Conservation (phyloP, 2,797 vertebrate species). For the Ptychadena robeensis region DNA sequence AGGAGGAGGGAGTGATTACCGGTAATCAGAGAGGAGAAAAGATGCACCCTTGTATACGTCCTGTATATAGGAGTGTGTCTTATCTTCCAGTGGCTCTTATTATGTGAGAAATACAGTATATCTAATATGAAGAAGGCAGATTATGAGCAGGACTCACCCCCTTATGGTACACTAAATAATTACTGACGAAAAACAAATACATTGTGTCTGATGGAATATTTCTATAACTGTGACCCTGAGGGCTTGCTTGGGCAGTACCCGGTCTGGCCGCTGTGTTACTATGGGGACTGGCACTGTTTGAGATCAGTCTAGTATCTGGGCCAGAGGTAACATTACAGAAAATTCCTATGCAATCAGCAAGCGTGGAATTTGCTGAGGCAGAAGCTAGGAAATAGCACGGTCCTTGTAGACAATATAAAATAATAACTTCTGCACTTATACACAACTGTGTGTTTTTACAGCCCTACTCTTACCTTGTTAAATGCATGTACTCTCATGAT, state of each 20-base stretch:
- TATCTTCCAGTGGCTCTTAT: too few relatives aligned
- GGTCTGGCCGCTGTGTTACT: background rate
- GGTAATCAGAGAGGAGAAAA: too few relatives aligned
- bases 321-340: constrained; percentile 39
- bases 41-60: too few relatives aligned
- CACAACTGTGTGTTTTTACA: background rate
- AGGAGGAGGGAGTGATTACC: too few relatives aligned
- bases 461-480: background rate
- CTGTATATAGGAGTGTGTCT: too few relatives aligned
- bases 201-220: too few relatives aligned
- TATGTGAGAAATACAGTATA: too few relatives aligned
- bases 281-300: constrained; percentile 31
- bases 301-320: constrained; percentile 20
- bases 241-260: background rate
- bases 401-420: background rate
- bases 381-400: constrained; percentile 4
- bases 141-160: too few relatives aligned
- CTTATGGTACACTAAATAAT: too few relatives aligned
- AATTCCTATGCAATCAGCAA: constrained; percentile 33
- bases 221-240: too few relatives aligned
- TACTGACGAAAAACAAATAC: too few relatives aligned
- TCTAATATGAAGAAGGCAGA: too few relatives aligned
- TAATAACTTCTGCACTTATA: background rate
- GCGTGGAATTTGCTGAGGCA: constrained; percentile 21
- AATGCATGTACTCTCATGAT: background rate